Evolutionary conservation across 2,888 invertebrate genomes (phyloP).

Genomic region (Boloria selene): DNA sequence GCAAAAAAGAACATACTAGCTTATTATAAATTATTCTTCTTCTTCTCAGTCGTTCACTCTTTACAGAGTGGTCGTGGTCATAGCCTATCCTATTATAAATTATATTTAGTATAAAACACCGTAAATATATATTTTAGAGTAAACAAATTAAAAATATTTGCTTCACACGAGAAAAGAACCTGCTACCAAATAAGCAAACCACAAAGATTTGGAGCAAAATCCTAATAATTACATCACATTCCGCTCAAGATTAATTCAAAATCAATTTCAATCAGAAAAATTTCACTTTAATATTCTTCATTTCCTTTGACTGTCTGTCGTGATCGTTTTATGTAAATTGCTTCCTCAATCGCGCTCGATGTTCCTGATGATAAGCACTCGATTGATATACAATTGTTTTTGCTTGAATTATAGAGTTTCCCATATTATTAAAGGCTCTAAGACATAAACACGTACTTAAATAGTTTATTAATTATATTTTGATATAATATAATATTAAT

Average conservation of each 20-base stretch:
- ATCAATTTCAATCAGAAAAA: conserved; percentile 40
- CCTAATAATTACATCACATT: conserved; percentile 12
- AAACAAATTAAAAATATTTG: too few species aligned
- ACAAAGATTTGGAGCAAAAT: not conserved
- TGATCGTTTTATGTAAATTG: conserved; percentile 39
- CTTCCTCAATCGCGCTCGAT: conserved; percentile 30
- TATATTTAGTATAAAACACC: too few species aligned
- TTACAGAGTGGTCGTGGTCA: too few species aligned
- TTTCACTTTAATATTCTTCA: conserved; percentile 32
- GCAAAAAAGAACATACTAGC: too few species aligned
- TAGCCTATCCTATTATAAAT: too few species aligned
- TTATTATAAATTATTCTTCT: too few species aligned
- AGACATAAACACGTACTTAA: not conserved
- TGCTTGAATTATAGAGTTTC: not conserved
- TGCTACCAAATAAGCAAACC: too few species aligned
- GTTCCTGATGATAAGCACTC: conserved; percentile 20
- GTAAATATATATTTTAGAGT: too few species aligned
- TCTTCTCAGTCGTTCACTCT: too few species aligned
- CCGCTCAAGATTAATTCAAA: conserved; percentile 30
- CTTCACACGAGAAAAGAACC: too few species aligned
- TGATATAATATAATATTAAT: too few species aligned
- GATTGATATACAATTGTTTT: not conserved
- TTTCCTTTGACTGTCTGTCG: conserved; percentile 32
- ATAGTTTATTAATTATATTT: too few species aligned
- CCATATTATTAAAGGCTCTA: not conserved